phyloP scores from a whole-genome alignment of 2,797 vertebrate genomes.

The Tadarida brasiliensis region DNA sequence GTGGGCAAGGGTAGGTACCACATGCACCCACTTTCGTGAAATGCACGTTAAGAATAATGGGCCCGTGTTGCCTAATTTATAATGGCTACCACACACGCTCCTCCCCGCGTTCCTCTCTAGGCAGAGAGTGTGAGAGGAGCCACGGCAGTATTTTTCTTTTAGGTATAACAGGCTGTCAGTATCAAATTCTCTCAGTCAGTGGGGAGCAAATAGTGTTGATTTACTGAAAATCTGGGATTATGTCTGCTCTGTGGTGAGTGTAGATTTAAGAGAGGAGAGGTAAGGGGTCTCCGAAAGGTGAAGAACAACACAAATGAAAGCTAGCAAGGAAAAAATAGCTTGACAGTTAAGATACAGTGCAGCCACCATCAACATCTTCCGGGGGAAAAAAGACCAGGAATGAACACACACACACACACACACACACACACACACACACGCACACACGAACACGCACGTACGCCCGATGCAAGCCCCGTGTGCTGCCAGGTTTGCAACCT shows the following conservation, averaged over 20 bases:
- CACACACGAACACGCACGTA: not conserved
- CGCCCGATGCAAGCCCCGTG: not conserved
- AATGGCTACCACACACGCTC: conserved; percentile 84
- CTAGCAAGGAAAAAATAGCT: conserved; percentile 88
- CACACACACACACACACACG: not conserved
- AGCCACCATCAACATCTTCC: conserved; percentile 81
- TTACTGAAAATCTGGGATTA: conserved; percentile 94
- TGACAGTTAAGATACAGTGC: conserved; percentile 90
- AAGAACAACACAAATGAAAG: conserved; percentile 91
- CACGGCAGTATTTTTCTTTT: conserved; percentile 91
- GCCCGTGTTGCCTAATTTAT: conserved; percentile 85
- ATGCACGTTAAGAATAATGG: conserved; percentile 83
- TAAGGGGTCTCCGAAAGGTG: conserved; percentile 91
- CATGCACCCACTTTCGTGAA: conserved; percentile 79
- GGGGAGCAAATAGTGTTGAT: conserved; percentile 92
- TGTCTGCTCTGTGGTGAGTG: conserved; percentile 90
- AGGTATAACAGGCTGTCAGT: conserved; percentile 92
- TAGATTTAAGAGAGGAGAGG: conserved; percentile 92
- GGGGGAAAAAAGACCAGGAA: conserved; percentile 74
- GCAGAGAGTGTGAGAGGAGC: conserved; percentile 87
- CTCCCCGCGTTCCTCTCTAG: conserved; percentile 82
- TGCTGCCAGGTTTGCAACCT: conserved; percentile 72
- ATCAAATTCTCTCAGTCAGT: conserved; percentile 92
- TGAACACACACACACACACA: not conserved
- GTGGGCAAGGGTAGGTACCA: conserved; percentile 76